Base-by-base conservation (phyloP, 2,113 vertebrate genomes). In the Paedocypris sp. region DNA sequence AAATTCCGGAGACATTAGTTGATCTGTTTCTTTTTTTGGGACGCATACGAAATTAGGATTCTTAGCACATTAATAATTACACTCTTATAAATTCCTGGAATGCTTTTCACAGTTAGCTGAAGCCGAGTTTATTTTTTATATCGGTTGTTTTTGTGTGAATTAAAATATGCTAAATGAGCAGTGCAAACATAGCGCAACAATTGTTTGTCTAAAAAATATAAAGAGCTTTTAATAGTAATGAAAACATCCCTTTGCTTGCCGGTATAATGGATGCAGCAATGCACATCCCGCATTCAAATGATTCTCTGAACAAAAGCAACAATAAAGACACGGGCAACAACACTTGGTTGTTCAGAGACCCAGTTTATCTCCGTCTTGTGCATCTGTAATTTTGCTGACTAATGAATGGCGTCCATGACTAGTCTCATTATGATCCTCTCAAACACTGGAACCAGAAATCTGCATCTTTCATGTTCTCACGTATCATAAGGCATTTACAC, bases 181-280 rank as follows among this genome's bases (percentile, higher is more conserved):
- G n/a, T n/a, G n/a, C n/a, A n/a, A n/a, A n/a, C n/a, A n/a, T n/a
- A n/a, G n/a, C n/a, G n/a, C n/a, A n/a, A n/a, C n/a, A n/a, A n/a
- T n/a, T n/a, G n/a, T n/a, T n/a, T n/a, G n/a, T n/a, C n/a, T n/a
- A n/a, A n/a, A 49, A 49, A 33, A 31, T 13, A 43, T 32, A 11
- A 4, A 22, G 11, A 29, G 51, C 39, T 18, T 18, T 18, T 5
- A 13, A 12, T 22, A 1, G 11, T 29, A 29, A 20, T 56, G 23
- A 42, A 42, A 36, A 52, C 19, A 6, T 33, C 3, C 1, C 31
- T 38, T 46, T 31, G 23, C 6, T 28, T 53, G 12, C 28, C 13
- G 45, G 53, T 54, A 26, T 36, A 63, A 63, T 25, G 26, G 3
- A 8, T 12, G 59, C 9, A 63, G 62, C 62, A 62, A 57, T 39